phyloP scores from a whole-genome alignment of 2,113 vertebrate species.

The Marcusenius ussheri region DNA sequence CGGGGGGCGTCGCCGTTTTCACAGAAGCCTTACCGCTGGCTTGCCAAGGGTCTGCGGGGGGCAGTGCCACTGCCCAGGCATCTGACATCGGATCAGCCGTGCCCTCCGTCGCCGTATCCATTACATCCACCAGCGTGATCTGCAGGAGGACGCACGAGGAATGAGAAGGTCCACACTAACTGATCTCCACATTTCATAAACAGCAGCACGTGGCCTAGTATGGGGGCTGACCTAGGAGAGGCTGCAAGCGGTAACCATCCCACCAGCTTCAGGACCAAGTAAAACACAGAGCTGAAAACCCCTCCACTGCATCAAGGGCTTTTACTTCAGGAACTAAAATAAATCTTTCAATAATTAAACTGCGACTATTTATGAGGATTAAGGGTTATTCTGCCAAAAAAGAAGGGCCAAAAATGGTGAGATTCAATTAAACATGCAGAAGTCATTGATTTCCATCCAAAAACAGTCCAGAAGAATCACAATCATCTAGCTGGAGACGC shows the following conservation, averaged over 20 bases:
- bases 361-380: background rate
- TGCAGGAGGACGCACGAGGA: conserved; percentile 47
- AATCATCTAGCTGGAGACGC: background rate
- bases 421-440: background rate
- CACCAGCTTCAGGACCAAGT: background rate
- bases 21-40: conserved; percentile 67
- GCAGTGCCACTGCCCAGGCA: conserved; percentile 68
- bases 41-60: conserved; percentile 74
- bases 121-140: conserved; percentile 76
- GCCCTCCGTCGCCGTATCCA: conserved; percentile 70
- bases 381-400: conserved; percentile 6
- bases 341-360: background rate
- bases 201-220: background rate
- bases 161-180: background rate
- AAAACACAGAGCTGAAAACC: background rate
- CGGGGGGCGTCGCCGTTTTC: too few species aligned
- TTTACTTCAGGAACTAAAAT: background rate
- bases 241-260: background rate
- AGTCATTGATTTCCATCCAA: background rate
- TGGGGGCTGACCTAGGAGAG: background rate
- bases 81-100: conserved; percentile 56
- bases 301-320: background rate
- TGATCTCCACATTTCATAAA: background rate
- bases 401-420: background rate
- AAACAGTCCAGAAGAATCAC: background rate